Base-by-base conservation (phyloP, 2,113 vertebrate genomes). In the Actenoides hombroni region DNA sequence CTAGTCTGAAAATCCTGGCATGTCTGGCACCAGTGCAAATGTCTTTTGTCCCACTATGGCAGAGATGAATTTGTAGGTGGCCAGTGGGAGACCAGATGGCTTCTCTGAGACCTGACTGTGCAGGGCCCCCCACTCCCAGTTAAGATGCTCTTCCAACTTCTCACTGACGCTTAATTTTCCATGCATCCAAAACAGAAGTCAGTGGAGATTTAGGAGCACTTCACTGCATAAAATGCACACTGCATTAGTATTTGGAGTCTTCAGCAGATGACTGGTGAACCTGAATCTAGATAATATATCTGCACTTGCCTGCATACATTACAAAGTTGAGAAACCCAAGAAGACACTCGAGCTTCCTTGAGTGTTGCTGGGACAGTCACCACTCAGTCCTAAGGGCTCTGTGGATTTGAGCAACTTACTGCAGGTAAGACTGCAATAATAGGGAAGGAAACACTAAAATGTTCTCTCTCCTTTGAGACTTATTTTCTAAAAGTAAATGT, bases 11-110 rank as follows among this genome's bases (percentile, higher is more conserved):
- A 92, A 86, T 78, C 56, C 48, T 35, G 65, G 37, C 16, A 6
- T 29, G 46, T 29, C 24, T 76, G 24, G 42, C 42, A 78, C 18
- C 0, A 0, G 8, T 64, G 60, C 12, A 90, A 70, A 71, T 23
- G 26, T 64, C 29, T 68, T 2, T 1, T n/a, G 40, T 64, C n/a
- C 33, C 33, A 33, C 9, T 10, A 42, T 13, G 37, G 33, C 51
- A 63, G 24, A 90, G 28, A 76, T 26, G 10, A 77, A 80, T 80
- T 56, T 83, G 26, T 33, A 78, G 63, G 71, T 77, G 68, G 64
- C 60, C 79, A 75, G 23, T 70, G 63, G 56, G 57, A 82, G 44
- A 56, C 7, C 53, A 83, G 70, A 78, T 31, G 48, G 56, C 25
- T 86, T 51, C 64, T 88, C 83, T 48, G 56, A 88, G 76, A 35